These are phyloP conservation scores for Ariopsis seemanni DNA, from an alignment of 2,113 vertebrate genomes.

Conservation along the genomic window DNA sequence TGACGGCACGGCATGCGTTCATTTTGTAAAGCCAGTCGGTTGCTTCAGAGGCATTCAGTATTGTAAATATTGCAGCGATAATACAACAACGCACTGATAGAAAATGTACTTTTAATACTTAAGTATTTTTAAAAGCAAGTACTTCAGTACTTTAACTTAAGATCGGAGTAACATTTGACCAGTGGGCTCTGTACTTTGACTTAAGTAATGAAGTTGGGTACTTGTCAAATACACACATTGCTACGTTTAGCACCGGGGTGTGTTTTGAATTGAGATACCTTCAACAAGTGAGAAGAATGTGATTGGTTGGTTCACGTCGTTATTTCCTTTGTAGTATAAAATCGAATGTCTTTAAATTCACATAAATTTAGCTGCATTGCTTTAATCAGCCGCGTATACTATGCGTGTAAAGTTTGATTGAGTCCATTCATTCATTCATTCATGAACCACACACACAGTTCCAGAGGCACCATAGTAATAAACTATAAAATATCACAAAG, in stretches of 20 bases:
- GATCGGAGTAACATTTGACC: no score
- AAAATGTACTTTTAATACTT: no score
- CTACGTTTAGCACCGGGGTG: not conserved
- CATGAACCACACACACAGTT: not conserved
- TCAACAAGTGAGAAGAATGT: not conserved
- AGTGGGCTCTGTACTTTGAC: no score
- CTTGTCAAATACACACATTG: not conserved
- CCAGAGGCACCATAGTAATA: not conserved
- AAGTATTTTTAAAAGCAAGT: no score
- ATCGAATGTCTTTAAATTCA: not conserved
- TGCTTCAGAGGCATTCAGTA: no score
- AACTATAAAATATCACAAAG: not conserved
- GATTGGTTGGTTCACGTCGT: not conserved
- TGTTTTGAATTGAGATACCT: not conserved
- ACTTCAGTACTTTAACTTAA: no score
- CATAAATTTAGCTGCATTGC: not conserved
- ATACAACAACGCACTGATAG: no score
- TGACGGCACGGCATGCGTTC: no score
- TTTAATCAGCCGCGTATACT: not conserved
- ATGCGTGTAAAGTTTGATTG: not conserved
- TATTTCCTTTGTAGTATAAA: not conserved
- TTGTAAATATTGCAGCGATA: no score
- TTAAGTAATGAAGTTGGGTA: no score
- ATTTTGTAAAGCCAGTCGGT: no score
- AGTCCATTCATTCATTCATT: not conserved